These are phyloP conservation scores for Taxidea taxus DNA, from an alignment of 2,113 vertebrate genomes.

Conservation along the genomic window DNA sequence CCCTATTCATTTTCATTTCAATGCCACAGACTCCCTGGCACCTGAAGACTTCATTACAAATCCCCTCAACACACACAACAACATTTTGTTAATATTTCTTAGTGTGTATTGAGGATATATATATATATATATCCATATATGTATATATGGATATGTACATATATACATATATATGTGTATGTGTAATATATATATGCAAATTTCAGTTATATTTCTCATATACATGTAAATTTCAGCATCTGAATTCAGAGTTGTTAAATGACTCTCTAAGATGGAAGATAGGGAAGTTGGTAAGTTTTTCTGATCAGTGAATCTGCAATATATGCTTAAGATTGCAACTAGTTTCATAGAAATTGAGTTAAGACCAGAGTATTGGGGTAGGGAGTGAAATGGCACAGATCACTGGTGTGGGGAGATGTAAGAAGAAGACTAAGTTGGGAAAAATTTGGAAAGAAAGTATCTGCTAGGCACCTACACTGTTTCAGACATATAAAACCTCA, in stretches of 20 bases:
- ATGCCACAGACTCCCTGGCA: background rate
- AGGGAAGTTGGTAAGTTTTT: conserved; percentile 12
- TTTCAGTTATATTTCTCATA: too few species aligned
- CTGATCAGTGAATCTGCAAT: background rate
- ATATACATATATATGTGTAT: background rate
- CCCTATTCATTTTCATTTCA: background rate
- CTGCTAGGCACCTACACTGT: background rate
- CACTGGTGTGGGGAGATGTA: background rate
- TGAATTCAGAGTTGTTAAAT: background rate
- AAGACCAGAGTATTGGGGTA: background rate
- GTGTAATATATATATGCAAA: background rate
- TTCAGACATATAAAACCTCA: background rate
- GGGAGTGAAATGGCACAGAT: background rate
- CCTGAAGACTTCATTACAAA: background rate
- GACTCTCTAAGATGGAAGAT: background rate
- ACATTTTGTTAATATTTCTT: background rate
- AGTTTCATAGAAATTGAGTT: background rate
- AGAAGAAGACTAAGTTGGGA: background rate
- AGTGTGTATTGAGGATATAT: background rate
- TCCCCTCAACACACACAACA: background rate
- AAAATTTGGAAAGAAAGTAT: background rate
- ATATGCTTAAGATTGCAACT: background rate
- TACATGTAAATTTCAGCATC: background rate
- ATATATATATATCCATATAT: background rate
- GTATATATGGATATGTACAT: background rate